Conservation (phyloP, 1,140 invertebrate genomes). For the Eumeta japonica region DNA sequence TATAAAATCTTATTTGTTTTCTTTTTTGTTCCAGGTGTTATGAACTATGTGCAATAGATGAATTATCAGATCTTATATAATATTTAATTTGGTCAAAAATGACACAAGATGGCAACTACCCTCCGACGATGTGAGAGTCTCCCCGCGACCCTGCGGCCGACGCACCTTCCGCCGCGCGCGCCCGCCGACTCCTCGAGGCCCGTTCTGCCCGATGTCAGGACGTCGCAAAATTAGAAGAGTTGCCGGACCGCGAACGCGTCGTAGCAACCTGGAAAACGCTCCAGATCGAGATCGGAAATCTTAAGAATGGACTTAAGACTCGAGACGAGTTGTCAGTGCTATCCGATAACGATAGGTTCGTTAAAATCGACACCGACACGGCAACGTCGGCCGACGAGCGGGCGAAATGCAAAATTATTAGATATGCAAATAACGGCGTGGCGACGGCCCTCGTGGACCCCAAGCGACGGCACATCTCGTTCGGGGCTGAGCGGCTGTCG, state of each 20-base stretch:
- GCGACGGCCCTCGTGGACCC: slow-evolving; percentile 17
- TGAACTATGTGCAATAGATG: no score
- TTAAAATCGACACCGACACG: no score
- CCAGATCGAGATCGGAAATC: slow-evolving; percentile 42
- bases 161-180: slow-evolving; percentile 16
- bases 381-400: slow-evolving; percentile 22
- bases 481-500: no score
- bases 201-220: slow-evolving; percentile 27
- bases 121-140: slow-evolving; percentile 49
- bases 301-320: slow-evolving; percentile 39
- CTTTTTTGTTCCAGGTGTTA: no score
- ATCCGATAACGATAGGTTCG: no score
- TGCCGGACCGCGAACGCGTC: slow-evolving; percentile 34
- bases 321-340: slow-evolving; percentile 22
- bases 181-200: slow-evolving; percentile 15
- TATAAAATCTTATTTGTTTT: no score
- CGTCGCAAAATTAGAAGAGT: slow-evolving; percentile 31
- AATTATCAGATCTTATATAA: no score
- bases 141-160: slow-evolving; percentile 30
- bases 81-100: no score
- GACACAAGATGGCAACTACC: slow-evolving; percentile 30
- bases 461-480: no score
- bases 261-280: slow-evolving; percentile 51
- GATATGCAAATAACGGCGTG: slow-evolving; percentile 29
- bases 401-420: slow-evolving; percentile 28